Conservation (phyloP, 2,888 invertebrate species). For the Andrena bicolor region DNA sequence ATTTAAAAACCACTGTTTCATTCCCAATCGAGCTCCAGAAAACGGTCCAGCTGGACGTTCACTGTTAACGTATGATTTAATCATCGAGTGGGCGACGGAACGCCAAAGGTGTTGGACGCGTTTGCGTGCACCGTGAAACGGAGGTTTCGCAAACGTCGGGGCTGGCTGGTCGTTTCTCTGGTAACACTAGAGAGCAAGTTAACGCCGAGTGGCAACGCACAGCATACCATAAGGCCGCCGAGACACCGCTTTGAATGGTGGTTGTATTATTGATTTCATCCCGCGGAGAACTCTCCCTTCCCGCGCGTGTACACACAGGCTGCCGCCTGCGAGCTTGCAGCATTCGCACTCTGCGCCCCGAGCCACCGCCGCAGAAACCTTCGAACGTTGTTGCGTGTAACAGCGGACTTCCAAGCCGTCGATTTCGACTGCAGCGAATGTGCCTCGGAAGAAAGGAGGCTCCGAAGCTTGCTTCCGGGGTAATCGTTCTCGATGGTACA, state of each 20-base stretch:
- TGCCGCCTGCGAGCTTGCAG: slow-evolving; percentile 3
- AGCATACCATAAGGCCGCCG: slow-evolving; percentile 29
- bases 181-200: not conserved
- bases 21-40: too few species aligned
- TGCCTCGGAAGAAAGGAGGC: not conserved
- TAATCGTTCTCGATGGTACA: too few species aligned
- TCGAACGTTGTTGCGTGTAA: slow-evolving; percentile 30
- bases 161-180: not conserved
- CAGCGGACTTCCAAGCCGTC: slow-evolving; percentile 30
- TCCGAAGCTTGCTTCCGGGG: too few species aligned
- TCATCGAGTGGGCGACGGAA: not conserved
- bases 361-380: slow-evolving; percentile 20
- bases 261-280: slow-evolving; percentile 82
- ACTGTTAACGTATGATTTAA: not conserved
- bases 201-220: slow-evolving; percentile 37
- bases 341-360: slow-evolving; percentile 30
- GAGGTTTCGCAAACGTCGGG: not conserved
- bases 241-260: slow-evolving; percentile 76
- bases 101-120: not conserved
- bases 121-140: not conserved
- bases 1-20: too few species aligned
- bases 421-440: slow-evolving; percentile 1
- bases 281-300: slow-evolving; percentile 61
- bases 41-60: too few species aligned
- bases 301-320: slow-evolving; percentile 7